Base-by-base conservation (phyloP, 2,113 vertebrate species). In the Myrmophylax atrothorax region DNA sequence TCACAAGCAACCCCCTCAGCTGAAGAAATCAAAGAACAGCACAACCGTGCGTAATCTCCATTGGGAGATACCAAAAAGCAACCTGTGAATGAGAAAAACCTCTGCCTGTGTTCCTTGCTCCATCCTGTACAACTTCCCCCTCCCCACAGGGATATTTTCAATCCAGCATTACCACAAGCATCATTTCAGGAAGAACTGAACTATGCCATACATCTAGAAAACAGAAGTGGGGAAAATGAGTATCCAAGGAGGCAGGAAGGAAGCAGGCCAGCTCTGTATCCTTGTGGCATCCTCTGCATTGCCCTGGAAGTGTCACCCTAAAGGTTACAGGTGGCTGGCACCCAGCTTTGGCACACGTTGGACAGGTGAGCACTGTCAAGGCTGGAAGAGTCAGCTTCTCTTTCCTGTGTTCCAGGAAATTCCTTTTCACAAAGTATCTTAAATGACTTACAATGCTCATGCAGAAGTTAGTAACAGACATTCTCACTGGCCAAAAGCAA, bases 261-360 rank as follows among this genome's bases (percentile, higher is more conserved):
- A 37, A 90, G 66, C 66, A 19, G 68, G 3, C 5, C 73, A 74
- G 83, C 68, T 69, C 60, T 31, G 46, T 46, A 47, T 33, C 40
- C 63, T 42, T 16, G 37, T 2, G 24, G 37, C 59, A 38, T 38
- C 35, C 53, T 68, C 62, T 37, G 14, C 31, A 4, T 1, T 12
- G 42, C 77, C 6, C 38, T 58, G 33, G 9, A 25, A 62, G 55
- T 7, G 50, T 59, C 80, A n/a, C 59, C 47, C 25, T 1, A 29
- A 75, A 87, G 14, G 15, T 25, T 33, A 33, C 17, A 6, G 35
- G 18, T 33, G 38, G 12, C 9, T 70, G 63, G 24, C 6, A 26
- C 47, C 35, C 69, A 78, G 47, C n/a, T 63, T 50, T 67, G 46
- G n/a, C 24, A 28, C 1, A 7, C 0, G 0, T 1, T 31, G 31